Evolutionary conservation across 2,797 vertebrate species (phyloP), one percentile per base, ranked within the genome.

Genomic region (Chromis chromis): DNA sequence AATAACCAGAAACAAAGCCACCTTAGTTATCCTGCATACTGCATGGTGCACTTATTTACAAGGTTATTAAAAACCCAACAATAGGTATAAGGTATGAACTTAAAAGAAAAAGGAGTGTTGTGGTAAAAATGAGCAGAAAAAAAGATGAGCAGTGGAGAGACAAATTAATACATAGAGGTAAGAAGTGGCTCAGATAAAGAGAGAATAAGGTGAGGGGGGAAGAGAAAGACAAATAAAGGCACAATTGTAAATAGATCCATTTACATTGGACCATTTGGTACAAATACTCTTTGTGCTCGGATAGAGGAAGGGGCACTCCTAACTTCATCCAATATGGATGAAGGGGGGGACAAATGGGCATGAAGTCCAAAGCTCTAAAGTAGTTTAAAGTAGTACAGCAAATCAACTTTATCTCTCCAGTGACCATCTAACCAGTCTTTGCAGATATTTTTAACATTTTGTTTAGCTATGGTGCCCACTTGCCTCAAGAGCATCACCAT

Each of bases 311-410:
- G 63, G 83, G 80, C 66, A 64, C 59, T 66, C 64, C 68, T 68
- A 68, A 82, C 76, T 84, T 65, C 66, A 85, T 84, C 85, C 72
- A 81, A 68, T 74, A 67, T 86, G 78, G 88, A 86, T 2, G 19
- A 44, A 61, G 39, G 77, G 42, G 60, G 76, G 62, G 76, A 76
- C 73, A 7, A 70, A 62, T n/a, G 10, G 70, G 63, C 76, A 63
- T 14, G 12, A 49, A 70, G 84, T 78, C 85, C 75, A 86, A 79
- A 77, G 73, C 71, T 69, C 33, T 68, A 53, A 60, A 81, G 61
- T 27, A 48, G 65, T 78, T 84, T 83, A 75, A n/a, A 67, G 73
- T 61, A 44, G 54, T 40, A 48, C 55, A 72, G 58, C 63, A 57
- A 66, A 80, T 67, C 79, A 21, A 16, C 72, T 57, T 85, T 46